phyloP scores from a whole-genome alignment of 2,797 vertebrate species.

The Rhadinocentrus ornatus region DNA sequence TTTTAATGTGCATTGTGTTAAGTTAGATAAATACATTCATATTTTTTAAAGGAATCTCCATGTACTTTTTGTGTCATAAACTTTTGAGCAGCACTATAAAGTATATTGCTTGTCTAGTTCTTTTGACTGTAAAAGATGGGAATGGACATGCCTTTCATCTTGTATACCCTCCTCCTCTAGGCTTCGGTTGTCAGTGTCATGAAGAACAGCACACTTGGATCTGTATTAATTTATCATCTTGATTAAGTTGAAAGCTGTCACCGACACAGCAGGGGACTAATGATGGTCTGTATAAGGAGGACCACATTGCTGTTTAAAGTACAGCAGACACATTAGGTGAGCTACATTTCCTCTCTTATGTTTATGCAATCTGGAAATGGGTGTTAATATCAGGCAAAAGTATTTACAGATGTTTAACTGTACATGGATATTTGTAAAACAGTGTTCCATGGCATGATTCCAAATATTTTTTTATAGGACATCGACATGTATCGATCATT shows the following conservation, averaged over 20 bases:
- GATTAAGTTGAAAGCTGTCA: slow-evolving; percentile 21
- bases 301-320: slow-evolving; percentile 13
- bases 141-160: slow-evolving; percentile 12
- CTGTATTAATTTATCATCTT: slow-evolving; percentile 4
- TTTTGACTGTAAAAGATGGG: not conserved
- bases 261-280: slow-evolving; percentile 21
- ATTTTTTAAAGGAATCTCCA: not conserved
- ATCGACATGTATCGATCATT: not conserved
- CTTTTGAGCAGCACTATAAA: not conserved
- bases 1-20: not conserved
- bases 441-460: not conserved
- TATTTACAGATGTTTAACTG: slow-evolving; percentile 3
- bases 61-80: not conserved
- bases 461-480: not conserved
- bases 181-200: slow-evolving; percentile 5
- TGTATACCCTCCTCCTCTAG: slow-evolving; percentile 4
- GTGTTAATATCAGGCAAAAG: slow-evolving; percentile 8
- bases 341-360: not conserved
- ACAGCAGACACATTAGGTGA: not conserved
- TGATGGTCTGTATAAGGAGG: slow-evolving; percentile 4
- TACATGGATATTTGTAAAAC: slow-evolving; percentile 2
- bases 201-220: slow-evolving; percentile 1
- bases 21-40: not conserved
- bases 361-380: not conserved
- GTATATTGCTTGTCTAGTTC: not conserved